A percentile compares a stretch with the other conserved stretches of the same genome.
These are phyloP conservation scores for Calycopis cecrops DNA, from an alignment of 1,140 invertebrate species.

Conservation along the genomic window DNA sequence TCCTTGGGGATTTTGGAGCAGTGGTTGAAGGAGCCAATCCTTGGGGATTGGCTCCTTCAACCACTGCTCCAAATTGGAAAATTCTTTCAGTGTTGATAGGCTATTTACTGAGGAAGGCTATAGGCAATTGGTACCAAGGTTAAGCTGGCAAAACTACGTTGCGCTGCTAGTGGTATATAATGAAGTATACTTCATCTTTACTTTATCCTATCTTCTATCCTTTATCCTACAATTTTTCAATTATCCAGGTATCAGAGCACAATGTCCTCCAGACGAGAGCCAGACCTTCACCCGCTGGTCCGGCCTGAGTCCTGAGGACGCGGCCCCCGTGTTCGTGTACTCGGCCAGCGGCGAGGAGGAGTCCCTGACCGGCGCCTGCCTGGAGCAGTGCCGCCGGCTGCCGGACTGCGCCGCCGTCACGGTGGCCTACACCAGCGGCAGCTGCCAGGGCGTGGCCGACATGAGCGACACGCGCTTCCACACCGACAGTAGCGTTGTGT, in stretches of 20 bases:
- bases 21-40: too few species aligned
- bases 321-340: conserved; percentile 56
- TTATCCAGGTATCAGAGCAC: conserved; percentile 21
- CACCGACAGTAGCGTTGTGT: conserved; percentile 57
- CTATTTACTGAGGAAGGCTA: too few species aligned
- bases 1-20: too few species aligned
- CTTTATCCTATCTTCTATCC: too few species aligned
- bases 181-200: too few species aligned
- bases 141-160: too few species aligned
- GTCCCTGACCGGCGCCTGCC: conserved; percentile 51
- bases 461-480: conserved; percentile 32
- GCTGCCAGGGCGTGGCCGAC: conserved; percentile 49
- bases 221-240: too few species aligned
- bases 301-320: conserved; percentile 42
- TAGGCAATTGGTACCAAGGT: too few species aligned
- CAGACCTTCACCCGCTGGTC: conserved; percentile 57
- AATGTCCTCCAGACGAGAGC: conserved; percentile 33
- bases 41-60: too few species aligned
- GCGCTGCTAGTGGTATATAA: too few species aligned
- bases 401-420: conserved; percentile 48
- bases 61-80: too few species aligned
- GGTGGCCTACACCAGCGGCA: conserved; percentile 47
- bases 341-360: conserved; percentile 58
- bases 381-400: conserved; percentile 51
- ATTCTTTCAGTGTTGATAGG: too few species aligned